phyloP scores from a whole-genome alignment of 2,888 invertebrate species.

The Melangyna quadrimaculata region DNA sequence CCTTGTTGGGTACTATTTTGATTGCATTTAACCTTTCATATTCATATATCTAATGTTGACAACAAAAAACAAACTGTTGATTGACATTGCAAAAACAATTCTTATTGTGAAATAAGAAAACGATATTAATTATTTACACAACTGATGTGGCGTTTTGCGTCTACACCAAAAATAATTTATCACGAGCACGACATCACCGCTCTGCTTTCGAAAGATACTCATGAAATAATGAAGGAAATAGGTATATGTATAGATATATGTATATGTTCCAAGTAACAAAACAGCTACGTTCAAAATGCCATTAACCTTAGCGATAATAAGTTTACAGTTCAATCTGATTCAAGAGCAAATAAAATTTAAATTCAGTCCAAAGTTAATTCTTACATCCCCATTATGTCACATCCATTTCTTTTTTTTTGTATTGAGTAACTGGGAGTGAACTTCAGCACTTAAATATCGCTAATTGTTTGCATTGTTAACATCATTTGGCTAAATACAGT shows the following conservation, averaged over 20 bases:
- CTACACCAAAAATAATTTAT: not conserved
- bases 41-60: not conserved
- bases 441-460: not conserved
- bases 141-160: not conserved
- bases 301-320: conserved; percentile 46
- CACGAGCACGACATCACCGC: not conserved
- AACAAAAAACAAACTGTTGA: not conserved
- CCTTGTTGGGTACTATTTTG: not conserved
- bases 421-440: conserved; percentile 4
- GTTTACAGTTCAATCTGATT: conserved; percentile 16
- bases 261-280: too few relatives aligned
- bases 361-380: not conserved
- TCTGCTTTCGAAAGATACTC: not conserved
- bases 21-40: not conserved
- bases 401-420: not conserved
- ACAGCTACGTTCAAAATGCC: conserved; percentile 14
- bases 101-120: not conserved
- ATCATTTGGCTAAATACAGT: not conserved
- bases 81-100: conserved; percentile 8
- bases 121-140: not conserved
- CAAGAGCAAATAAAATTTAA: conserved; percentile 9
- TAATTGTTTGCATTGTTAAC: conserved; percentile 31
- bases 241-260: too few relatives aligned
- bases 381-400: conserved; percentile 36
- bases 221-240: not conserved